Conservation (phyloP, 2,888 invertebrate species). For the Drosophila tanythrix region DNA sequence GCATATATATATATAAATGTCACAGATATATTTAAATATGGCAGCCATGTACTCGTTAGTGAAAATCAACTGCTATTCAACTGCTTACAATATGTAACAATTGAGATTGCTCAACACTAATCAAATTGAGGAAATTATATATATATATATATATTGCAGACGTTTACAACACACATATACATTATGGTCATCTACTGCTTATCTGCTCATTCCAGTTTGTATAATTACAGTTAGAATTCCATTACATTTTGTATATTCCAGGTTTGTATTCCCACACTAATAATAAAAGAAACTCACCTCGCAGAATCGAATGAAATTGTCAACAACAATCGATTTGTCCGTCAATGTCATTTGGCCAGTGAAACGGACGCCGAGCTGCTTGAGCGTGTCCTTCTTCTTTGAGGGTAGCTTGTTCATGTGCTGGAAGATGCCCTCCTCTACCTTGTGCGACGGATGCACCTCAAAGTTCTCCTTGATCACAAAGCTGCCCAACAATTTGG, state of each 20-base stretch:
- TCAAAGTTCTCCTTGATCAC: conserved; percentile 84
- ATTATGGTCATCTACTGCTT: not conserved
- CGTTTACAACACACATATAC: not conserved
- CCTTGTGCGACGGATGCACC: conserved; percentile 84
- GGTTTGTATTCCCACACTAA: not conserved
- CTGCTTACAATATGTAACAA: conserved; percentile 24
- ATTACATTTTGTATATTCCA: not conserved
- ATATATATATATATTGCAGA: not conserved
- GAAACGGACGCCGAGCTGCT: conserved; percentile 84
- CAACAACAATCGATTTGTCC: conserved; percentile 85
- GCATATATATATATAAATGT: conserved; percentile 10
- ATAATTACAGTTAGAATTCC: not conserved
- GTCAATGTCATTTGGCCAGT: conserved; percentile 84
- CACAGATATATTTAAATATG: conserved; percentile 4
- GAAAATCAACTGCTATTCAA: conserved; percentile 32
- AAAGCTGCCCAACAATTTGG: conserved; percentile 83
- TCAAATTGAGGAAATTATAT: conserved; percentile 12
- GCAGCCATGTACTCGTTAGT: conserved; percentile 30
- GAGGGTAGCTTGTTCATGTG: conserved; percentile 85
- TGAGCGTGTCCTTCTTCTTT: conserved; percentile 84
- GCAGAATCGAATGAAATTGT: conserved; percentile 84
- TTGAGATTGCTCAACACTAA: conserved; percentile 22
- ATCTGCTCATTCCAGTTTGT: not conserved
- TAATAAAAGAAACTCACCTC: conserved; percentile 74
- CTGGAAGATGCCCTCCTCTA: conserved; percentile 85